Evolutionary conservation across 2,797 vertebrate species (phyloP), one percentile per base, ranked within the genome.

Genomic region (Anas capensis): DNA sequence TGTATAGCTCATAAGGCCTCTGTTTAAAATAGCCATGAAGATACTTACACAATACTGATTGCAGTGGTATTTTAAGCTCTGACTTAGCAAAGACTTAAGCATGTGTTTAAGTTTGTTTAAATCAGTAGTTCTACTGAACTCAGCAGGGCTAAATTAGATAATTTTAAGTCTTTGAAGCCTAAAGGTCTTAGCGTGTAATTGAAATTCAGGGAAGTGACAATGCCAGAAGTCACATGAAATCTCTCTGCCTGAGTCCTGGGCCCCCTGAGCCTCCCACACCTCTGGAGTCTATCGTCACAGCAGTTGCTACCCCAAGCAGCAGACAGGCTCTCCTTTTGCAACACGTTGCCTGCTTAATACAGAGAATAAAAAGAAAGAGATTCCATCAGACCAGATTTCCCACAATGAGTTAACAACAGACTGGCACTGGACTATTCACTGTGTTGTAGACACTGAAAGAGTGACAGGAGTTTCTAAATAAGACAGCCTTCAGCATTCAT

Each of bases 1-100:
- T 33, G 27, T 73, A 18, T 20, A 77, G 21, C 38, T 89, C 20
- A 1, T 77, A 56, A 86, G 29, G 36, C 7, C 2, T 54, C 42
- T 79, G 33, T 85, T 84, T 60, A 83, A 93, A 84, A 72, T 72
- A 76, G 15, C 33, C 15, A 8, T 38, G 38, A 34, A 78, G 6
- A 16, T 69, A 27, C 17, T 79, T 77, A 48, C 10, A 29, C 31
- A 15, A 29, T 49, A 42, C 31, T 57, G 34, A 26, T 78, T 2
- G 1, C 49, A 53, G 17, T 17, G 33, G 10, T 27, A 27, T 84
- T 90, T 92, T 88, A 88, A 88, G 24, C 21, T 90, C 61, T 86
- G 48, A 81, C 31, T 17, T 54, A 38, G 13, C 46, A 58, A 61
- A 84, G 84, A 72, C 14, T 84, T 65, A 49, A 61, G 27, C 14